Base-by-base conservation (phyloP, 2,113 vertebrate genomes). In the Leucosticte australis region DNA sequence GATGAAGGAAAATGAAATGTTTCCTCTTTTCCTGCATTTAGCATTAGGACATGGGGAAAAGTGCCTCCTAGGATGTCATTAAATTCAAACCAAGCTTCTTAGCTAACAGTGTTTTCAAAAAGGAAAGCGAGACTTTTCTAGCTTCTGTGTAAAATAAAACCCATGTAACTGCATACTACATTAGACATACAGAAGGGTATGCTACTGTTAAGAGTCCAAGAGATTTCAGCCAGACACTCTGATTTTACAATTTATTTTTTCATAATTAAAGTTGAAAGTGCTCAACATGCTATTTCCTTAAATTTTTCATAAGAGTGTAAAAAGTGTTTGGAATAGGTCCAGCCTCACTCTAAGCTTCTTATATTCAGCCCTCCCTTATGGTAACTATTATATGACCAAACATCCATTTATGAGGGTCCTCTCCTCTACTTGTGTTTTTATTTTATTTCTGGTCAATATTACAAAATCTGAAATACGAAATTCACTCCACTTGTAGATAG, bases 341-440 rank as follows among this genome's bases (percentile, higher is more conserved):
- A 96, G 80, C 81, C 49, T 87, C 90, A 87, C 87, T 89, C 90
- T 83, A 77, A 91, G 78, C 50, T 83, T 62, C 63, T 94, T 89
- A 70, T 46, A 90, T 79, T 83, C 92, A 87, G 24, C 17, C 27
- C 11, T 81, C 42, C 81, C 70, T 89, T 79, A 57, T 19, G 41
- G 53, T 24, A 16, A 76, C 65, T 89, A 68, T 33, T 87, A 10
- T 91, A 83, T 37, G 46, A 84, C 35, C 49, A 82, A 87, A 70
- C 44, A 71, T 13, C 63, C 47, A 12, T 77, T 84, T 84, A 28
- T 20, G 85, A 12, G 42, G 28, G 11, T 47, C 55, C 27, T 44
- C 16, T 30, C 27, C 33, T 47, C 39, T 52, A 44, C 33, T 50
- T 33, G 21, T 28, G 24, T 62, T 83, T 91, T 85, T 41, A 44